phyloP scores from a whole-genome alignment of 2,888 invertebrate genomes.

The Microctonus brassicae region DNA sequence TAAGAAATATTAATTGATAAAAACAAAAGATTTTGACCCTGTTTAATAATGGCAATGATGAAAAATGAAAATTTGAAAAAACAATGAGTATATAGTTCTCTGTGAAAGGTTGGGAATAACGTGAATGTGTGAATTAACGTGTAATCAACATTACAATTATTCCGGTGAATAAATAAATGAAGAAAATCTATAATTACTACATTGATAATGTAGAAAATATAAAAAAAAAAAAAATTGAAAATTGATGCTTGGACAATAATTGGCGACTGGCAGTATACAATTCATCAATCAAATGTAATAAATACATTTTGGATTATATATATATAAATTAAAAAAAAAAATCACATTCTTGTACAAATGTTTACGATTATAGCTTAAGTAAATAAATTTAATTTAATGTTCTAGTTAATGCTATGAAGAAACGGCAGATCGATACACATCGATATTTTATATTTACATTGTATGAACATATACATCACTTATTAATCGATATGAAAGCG shows the following conservation, averaged over 20 bases:
- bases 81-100: not conserved
- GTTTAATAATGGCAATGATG: not conserved
- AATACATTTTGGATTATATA: conserved; percentile 46
- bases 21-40: not conserved
- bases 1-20: not conserved
- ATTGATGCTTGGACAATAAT: not conserved
- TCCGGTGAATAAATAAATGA: not conserved
- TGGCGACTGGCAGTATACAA: conserved; percentile 44
- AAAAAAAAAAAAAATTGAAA: conserved; percentile 17
- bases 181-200: conserved; percentile 9
- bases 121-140: not conserved
- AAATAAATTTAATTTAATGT: conserved; percentile 36
- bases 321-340: conserved; percentile 45
- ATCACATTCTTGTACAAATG: conserved; percentile 34
- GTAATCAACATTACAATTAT: not conserved
- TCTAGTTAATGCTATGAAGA: conserved; percentile 40
- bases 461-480: conserved; percentile 59
- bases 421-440: conserved; percentile 38
- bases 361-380: conserved; percentile 29
- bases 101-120: not conserved
- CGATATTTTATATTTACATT: conserved; percentile 54
- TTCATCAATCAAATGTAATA: conserved; percentile 45
- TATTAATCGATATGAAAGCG: conserved; percentile 38
- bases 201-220: conserved; percentile 13
- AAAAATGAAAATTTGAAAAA: not conserved